A percentile compares a stretch with the other conserved stretches of the same genome.
These are phyloP conservation scores for Agriopis leucophaearia DNA, from an alignment of 2,888 invertebrate genomes.

Conservation along the genomic window DNA sequence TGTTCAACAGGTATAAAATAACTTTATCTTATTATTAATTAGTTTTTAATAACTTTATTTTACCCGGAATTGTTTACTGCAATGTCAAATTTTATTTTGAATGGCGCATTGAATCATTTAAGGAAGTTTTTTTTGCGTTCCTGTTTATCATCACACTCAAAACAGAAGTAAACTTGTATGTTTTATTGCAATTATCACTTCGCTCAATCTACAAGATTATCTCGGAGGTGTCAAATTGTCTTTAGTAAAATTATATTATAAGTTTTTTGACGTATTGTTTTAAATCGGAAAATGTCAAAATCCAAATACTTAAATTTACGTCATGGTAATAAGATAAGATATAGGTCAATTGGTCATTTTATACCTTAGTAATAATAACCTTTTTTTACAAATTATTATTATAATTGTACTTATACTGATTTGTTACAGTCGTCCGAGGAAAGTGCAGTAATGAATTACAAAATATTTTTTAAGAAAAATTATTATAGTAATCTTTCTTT, in stretches of 20 bases:
- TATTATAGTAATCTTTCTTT: background rate
- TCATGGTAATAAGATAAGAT: slow-evolving; percentile 27
- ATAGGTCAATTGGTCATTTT: slow-evolving; percentile 37
- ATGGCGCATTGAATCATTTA: too few species aligned
- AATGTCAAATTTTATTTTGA: too few species aligned
- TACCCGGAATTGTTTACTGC: too few species aligned
- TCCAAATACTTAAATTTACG: background rate
- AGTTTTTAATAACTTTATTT: too few species aligned
- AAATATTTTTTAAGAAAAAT: background rate
- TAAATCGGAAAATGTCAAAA: slow-evolving; percentile 5
- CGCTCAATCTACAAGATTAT: slow-evolving; percentile 20
- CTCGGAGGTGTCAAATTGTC: slow-evolving; percentile 35
- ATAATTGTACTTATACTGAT: slow-evolving; percentile 2
- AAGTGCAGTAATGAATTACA: background rate
- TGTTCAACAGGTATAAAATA: too few species aligned
- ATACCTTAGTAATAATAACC: slow-evolving; percentile 17
- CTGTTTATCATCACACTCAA: background rate
- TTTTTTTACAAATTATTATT: slow-evolving; percentile 10
- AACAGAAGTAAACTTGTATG: background rate
- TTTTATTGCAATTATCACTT: slow-evolving; percentile 16
- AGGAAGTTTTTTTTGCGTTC: background rate
- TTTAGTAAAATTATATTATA: slow-evolving; percentile 20
- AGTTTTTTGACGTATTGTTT: slow-evolving; percentile 9
- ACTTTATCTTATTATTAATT: too few species aligned
- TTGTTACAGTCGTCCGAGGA: slow-evolving; percentile 18